These are phyloP conservation scores for Percopsis omiscomaycus DNA, from an alignment of 2,797 vertebrate species.

Conservation along the genomic window DNA sequence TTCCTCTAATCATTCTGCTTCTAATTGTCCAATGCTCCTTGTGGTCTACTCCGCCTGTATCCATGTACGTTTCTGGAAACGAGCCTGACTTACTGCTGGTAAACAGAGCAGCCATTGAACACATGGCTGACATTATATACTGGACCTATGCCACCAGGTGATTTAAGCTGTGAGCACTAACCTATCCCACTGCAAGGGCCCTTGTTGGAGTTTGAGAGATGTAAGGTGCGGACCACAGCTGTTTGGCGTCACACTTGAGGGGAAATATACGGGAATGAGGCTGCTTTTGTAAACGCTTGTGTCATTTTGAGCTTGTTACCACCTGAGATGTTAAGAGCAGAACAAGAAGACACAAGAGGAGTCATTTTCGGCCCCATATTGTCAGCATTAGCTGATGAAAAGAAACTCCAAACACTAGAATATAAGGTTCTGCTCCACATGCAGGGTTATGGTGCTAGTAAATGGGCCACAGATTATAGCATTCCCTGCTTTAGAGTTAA, in stretches of 20 bases:
- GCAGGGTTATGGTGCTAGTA: not conserved
- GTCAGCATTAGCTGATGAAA: no score
- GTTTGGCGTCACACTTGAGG: not conserved
- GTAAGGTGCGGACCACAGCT: constrained; percentile 17
- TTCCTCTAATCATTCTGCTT: not conserved
- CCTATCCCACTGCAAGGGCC: constrained; percentile 38
- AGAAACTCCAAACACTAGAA: no score
- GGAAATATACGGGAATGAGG: not conserved
- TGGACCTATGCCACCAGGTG: constrained; percentile 51
- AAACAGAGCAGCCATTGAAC: constrained; percentile 61
- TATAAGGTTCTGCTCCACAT: not conserved
- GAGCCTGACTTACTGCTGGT: constrained; percentile 39
- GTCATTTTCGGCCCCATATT: no score
- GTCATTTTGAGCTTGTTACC: not conserved
- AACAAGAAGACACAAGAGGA: no score
- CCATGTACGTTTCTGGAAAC: constrained; percentile 27
- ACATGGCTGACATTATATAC: constrained; percentile 49
- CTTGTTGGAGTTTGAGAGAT: constrained; percentile 11
- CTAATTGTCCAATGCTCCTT: constrained; percentile 14
- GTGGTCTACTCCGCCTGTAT: constrained; percentile 21
- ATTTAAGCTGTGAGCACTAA: constrained; percentile 40
- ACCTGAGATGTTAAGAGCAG: no score
- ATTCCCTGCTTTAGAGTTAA: not conserved
- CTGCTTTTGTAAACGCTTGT: not conserved
- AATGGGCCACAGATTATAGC: not conserved